Base-by-base conservation (phyloP, 23 tunicate species). In the Styela plicata region DNA sequence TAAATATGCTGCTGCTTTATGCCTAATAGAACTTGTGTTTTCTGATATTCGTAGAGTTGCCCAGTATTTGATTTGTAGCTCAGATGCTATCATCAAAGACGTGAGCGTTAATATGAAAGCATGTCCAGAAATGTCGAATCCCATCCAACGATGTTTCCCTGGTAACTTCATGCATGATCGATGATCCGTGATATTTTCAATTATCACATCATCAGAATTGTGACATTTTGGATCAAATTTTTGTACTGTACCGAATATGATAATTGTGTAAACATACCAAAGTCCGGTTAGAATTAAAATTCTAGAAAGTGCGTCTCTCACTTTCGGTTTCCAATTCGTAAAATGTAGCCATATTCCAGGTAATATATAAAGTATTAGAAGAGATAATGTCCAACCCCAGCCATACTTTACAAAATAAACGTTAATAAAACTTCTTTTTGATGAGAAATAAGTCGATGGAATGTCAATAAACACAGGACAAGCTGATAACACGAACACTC, bases 101-200 rank as follows among this genome's bases (percentile, higher is more conserved):
- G 68, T 80, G 66, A 33, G 85, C 0, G 86, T 78, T 21, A 90
- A 64, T 1, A 90, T n/a, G 74, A 90, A 90, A 63, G 83, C 81
- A 73, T 90, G 95, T 52, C 95, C 95, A 0, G 95, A 90, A 25
- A 90, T 90, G 74, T 90, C 95, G 52, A 90, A 86, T n/a, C 79
- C 86, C 66, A 68, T 66, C 95, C 95, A 90, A 33, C 34, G 1
- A 27, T 81, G 75, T 1, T 89, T 89, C 24, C 74, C 52, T 74
- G 71, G 75, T 65, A 81, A 52, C 28, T 74, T 63, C 17, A 71
- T 69, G 74, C 95, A 90, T 19, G 81, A 80, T 31, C 24, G 21
- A 52, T 85, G 82, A 28, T 63, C 33, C 18, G 64, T 67, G 22
- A 85, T 65, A 36, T 80, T 75, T 70, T 85, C 81, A 44, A 78